Evolutionary conservation across 1,140 invertebrate genomes (phyloP).

Genomic region (Calycopis cecrops): DNA sequence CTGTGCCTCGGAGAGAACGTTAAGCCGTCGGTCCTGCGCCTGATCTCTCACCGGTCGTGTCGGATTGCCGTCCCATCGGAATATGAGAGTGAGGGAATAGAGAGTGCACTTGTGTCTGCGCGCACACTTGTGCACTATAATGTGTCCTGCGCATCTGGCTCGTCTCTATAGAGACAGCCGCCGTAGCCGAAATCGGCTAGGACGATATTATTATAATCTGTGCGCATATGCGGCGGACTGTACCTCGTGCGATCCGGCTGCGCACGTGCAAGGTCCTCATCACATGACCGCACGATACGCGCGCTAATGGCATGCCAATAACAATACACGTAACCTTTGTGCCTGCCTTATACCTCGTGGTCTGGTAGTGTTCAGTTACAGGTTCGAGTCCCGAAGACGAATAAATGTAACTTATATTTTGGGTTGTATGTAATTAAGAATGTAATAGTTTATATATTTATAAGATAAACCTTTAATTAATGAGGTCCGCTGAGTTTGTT

Average conservation of each 20-base stretch:
- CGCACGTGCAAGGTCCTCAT: constrained; percentile 27
- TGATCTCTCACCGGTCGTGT: too few species aligned
- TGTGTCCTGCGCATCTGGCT: too few species aligned
- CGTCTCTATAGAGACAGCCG: too few species aligned
- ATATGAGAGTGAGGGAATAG: too few species aligned
- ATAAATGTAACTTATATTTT: not conserved
- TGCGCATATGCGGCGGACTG: constrained; percentile 10
- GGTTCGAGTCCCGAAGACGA: not conserved
- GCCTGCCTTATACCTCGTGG: not conserved
- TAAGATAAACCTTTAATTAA: too few species aligned
- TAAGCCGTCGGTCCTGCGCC: too few species aligned
- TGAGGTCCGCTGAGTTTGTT: too few species aligned
- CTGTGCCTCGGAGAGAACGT: too few species aligned
- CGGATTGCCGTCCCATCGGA: too few species aligned
- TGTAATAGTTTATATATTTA: not conserved
- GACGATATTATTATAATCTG: not conserved
- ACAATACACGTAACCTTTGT: not conserved
- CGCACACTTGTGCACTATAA: too few species aligned
- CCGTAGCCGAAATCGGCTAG: too few species aligned
- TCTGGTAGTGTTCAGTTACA: not conserved
- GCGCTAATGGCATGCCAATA: not conserved
- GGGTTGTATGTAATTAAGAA: not conserved
- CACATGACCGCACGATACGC: constrained; percentile 19
- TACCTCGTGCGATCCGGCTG: constrained; percentile 26
- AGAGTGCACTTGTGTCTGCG: too few species aligned